Conservation (phyloP, 2,113 vertebrate genomes). For the Malurus melanocephalus region DNA sequence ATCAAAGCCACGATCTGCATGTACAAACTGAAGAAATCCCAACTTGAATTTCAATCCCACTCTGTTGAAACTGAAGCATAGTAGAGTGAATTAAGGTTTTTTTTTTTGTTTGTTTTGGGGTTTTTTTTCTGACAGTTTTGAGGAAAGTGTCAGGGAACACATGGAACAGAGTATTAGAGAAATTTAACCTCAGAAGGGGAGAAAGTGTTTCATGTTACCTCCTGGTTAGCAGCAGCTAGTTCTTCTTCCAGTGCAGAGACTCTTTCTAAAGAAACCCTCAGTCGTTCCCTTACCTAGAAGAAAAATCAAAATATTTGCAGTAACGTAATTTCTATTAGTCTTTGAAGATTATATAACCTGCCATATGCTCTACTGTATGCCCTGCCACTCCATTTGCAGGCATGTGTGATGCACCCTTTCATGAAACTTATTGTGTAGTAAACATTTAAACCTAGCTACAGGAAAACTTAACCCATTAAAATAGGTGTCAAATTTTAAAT, state of each 20-base stretch:
- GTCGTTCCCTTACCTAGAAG: conserved; percentile 89
- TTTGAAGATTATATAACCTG: conserved; percentile 54
- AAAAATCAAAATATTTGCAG: conserved; percentile 76
- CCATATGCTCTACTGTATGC: conserved; percentile 34
- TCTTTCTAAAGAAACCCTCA: conserved; percentile 95
- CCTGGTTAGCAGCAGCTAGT: conserved; percentile 92
- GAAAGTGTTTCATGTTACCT: conserved; percentile 81
- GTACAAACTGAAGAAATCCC: background rate
- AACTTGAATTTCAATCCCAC: background rate
- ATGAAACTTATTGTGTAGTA: background rate
- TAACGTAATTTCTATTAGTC: conserved; percentile 61
- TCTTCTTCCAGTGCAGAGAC: conserved; percentile 95
- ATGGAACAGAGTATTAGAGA: conserved; percentile 41
- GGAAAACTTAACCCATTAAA: background rate
- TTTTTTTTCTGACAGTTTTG: conserved; percentile 30
- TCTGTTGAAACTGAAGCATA: background rate
- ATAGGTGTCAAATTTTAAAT: background rate
- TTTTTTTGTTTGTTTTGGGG: background rate
- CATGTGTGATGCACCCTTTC: conserved; percentile 2
- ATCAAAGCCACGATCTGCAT: background rate
- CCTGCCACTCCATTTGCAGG: conserved; percentile 1
- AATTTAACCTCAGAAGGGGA: conserved; percentile 63
- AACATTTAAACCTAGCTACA: conserved; percentile 1
- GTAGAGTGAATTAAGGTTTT: background rate
- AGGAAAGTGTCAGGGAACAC: conserved; percentile 56